A percentile compares a stretch with the other conserved stretches of the same genome.
Evolutionary conservation across 1,140 invertebrate species (phyloP).

Genomic region (Temnothorax curvispinosus): DNA sequence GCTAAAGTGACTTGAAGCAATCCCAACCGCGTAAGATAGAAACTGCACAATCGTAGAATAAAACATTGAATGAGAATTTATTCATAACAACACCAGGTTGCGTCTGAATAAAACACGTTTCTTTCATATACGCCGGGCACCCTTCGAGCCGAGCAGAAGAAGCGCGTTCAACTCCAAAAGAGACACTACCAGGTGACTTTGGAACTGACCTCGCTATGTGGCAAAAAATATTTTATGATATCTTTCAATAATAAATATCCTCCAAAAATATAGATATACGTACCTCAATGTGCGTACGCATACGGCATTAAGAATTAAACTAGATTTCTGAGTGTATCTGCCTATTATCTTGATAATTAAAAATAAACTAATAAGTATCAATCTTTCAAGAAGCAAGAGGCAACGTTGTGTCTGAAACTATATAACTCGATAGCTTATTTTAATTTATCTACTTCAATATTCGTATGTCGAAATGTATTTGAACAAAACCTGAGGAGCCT

Average conservation of each 20-base stretch:
- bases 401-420: not conserved
- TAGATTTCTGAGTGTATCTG: not conserved
- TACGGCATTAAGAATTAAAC: not conserved
- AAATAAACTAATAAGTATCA: not conserved
- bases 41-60: slow-evolving; percentile 47
- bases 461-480: not conserved
- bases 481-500: not conserved
- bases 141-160: not conserved
- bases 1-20: slow-evolving; percentile 19
- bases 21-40: slow-evolving; percentile 60
- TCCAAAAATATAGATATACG: not conserved
- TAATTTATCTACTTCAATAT: not conserved
- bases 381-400: not conserved
- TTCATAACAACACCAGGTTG: slow-evolving; percentile 48
- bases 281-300: not conserved
- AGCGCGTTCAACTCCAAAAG: not conserved
- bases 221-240: not conserved
- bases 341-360: not conserved
- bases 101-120: slow-evolving; percentile 71
- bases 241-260: not conserved
- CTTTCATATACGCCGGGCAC: slow-evolving; percentile 65
- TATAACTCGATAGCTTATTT: not conserved
- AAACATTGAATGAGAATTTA: slow-evolving; percentile 68
- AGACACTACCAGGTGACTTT: slow-evolving; percentile 11
- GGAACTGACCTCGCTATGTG: not conserved